These are phyloP conservation scores for Ascidia mentula DNA, from an alignment of 23 tunicate genomes.

Conservation along the genomic window DNA sequence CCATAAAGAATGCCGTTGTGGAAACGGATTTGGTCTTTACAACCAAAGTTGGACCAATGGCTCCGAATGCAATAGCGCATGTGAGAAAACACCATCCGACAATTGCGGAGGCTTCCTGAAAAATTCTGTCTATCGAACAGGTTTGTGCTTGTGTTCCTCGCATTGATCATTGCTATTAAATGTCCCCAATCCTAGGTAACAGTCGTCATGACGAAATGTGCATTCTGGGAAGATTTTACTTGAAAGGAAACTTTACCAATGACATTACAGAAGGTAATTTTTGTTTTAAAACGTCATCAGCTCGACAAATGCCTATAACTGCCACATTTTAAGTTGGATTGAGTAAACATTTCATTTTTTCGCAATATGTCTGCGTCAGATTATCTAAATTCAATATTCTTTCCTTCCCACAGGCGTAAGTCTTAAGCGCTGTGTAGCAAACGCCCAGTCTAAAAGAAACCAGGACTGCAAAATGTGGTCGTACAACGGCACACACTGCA, in stretches of 20 bases:
- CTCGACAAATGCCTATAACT: too few species aligned
- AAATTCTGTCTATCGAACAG: slow-evolving; percentile 12
- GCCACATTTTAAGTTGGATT: too few species aligned
- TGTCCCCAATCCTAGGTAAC: too few species aligned
- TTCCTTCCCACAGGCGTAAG: not conserved
- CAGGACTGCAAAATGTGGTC: not conserved
- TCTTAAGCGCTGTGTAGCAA: not conserved
- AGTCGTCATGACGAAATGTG: slow-evolving; percentile 4
- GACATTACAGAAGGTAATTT: not conserved
- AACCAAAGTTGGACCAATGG: slow-evolving; percentile 5
- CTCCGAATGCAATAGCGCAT: slow-evolving; percentile 11
- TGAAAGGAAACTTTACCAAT: not conserved
- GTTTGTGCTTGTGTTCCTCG: not conserved
- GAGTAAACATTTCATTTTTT: too few species aligned
- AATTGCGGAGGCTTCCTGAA: not conserved
- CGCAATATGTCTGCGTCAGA: too few species aligned
- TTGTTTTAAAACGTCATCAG: too few species aligned
- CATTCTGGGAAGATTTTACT: slow-evolving; percentile 3
- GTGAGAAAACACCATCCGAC: not conserved
- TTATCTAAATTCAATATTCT: too few species aligned
- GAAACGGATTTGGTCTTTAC: not conserved
- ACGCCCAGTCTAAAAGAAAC: not conserved
- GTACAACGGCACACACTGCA: not conserved
- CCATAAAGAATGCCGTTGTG: slow-evolving; percentile 10
- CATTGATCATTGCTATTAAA: too few species aligned